Conservation (phyloP, 2,113 vertebrate genomes). For the Cyprinodon tularosa region DNA sequence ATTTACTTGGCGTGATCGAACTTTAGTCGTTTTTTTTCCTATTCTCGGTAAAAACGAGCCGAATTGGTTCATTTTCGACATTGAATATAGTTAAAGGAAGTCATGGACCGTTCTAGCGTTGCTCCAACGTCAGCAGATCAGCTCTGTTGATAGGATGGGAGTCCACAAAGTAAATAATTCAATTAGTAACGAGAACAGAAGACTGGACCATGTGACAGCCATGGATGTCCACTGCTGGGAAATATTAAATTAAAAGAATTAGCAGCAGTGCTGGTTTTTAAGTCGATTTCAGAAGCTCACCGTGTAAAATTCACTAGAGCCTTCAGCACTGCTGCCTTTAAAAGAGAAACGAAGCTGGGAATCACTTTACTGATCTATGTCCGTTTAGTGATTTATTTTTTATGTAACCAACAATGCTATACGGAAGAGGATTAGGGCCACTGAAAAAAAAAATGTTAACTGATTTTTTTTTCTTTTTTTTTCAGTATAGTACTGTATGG, state of each 20-base stretch:
- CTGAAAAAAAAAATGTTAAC: no score
- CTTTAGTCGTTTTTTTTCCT: background rate
- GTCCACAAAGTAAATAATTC: constrained; percentile 38
- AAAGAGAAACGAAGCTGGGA: background rate
- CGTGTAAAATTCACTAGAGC: constrained; percentile 1
- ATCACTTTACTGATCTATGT: background rate
- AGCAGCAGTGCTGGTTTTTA: background rate
- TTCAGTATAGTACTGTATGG: no score
- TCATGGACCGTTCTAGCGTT: background rate
- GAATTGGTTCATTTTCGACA: background rate
- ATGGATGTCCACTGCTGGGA: constrained; percentile 18
- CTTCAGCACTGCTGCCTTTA: background rate
- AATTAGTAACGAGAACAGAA: constrained; percentile 33
- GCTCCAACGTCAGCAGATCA: constrained; percentile 19
- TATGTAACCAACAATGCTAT: no score
- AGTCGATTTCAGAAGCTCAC: constrained; percentile 27
- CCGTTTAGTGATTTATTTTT: no score
- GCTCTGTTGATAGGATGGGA: constrained; percentile 8
- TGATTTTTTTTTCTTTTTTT: no score
- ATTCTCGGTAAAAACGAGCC: background rate
- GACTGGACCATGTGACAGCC: constrained; percentile 49
- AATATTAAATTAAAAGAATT: constrained; percentile 48
- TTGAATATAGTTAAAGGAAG: constrained; percentile 2
- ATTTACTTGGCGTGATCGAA: constrained; percentile 8
- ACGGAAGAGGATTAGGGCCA: no score